Conservation (phyloP, 2,888 invertebrate species). For the Argyresthia goedartella region DNA sequence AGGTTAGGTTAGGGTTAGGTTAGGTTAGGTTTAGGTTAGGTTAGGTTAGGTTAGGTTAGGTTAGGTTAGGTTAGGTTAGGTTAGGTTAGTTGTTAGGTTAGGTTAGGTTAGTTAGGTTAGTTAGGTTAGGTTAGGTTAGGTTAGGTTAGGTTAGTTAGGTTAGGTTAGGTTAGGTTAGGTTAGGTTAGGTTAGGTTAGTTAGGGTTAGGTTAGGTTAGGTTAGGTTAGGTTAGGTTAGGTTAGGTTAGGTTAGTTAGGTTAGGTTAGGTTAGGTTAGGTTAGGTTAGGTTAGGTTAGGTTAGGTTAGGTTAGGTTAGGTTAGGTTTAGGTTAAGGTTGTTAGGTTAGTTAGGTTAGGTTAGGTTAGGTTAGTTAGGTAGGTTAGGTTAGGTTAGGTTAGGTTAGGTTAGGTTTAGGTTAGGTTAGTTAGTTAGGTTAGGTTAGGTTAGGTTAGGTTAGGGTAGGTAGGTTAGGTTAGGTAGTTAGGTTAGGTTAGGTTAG, state of each 20-base stretch:
- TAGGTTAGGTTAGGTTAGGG: constrained; percentile 15
- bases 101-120: constrained; percentile 1
- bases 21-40: constrained; percentile 6
- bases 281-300: constrained; percentile 9
- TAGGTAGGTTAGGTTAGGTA: constrained; percentile 18
- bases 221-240: constrained; percentile 8
- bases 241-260: constrained; percentile 11
- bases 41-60: constrained; percentile 6
- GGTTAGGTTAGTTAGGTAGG: constrained; percentile 13
- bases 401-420: constrained; percentile 16
- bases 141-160: constrained; percentile 6
- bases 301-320: constrained; percentile 11
- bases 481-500: constrained; percentile 17
- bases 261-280: constrained; percentile 10
- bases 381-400: constrained; percentile 17
- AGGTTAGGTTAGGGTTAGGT: constrained; percentile 7
- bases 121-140: too few relatives aligned
- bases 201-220: constrained; percentile 1
- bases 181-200: constrained; percentile 3
- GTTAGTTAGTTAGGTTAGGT: constrained; percentile 12
- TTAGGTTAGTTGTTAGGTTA: constrained; percentile 6
- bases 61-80: constrained; percentile 7
- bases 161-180: constrained; percentile 7
- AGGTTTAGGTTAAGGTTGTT: constrained; percentile 9
- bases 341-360: constrained; percentile 6